Percentiles rank a stretch among this genome's conserved stretches.
These are phyloP conservation scores for Tympanoctomys barrerae DNA, from an alignment of 2,797 vertebrate species.

Conservation along the genomic window DNA sequence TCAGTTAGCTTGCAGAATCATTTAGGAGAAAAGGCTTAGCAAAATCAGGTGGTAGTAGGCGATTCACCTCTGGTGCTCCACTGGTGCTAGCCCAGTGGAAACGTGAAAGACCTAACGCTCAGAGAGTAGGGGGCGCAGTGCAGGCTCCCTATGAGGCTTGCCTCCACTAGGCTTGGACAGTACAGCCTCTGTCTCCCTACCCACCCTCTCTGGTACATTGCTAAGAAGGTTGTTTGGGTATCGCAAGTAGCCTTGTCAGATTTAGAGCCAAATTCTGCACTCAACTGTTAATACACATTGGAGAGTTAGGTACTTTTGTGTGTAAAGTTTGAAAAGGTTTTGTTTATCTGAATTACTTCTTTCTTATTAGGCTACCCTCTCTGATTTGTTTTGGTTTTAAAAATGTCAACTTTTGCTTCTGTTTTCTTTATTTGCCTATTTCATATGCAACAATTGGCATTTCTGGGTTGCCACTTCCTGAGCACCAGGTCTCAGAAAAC, in stretches of 20 bases:
- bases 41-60: neutral
- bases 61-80: neutral
- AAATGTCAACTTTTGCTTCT: neutral
- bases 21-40: neutral
- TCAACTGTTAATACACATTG: neutral
- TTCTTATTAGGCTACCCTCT: neutral
- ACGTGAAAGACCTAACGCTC: neutral
- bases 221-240: neutral
- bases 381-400: neutral
- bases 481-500: neutral
- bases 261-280: neutral
- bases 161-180: fast-evolving
- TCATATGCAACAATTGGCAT: neutral
- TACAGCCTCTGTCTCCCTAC: neutral
- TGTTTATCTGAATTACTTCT: too few species aligned
- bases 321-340: neutral
- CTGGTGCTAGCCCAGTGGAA: neutral
- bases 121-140: neutral
- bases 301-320: neutral
- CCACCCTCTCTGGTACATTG: neutral
- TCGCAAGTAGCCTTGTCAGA: neutral
- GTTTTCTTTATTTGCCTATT: neutral
- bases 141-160: neutral
- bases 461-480: neutral
- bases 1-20: neutral